Evolutionary conservation across 2,797 vertebrate species (phyloP), one percentile per base, ranked within the genome.

Genomic region (Syngnathus acus): DNA sequence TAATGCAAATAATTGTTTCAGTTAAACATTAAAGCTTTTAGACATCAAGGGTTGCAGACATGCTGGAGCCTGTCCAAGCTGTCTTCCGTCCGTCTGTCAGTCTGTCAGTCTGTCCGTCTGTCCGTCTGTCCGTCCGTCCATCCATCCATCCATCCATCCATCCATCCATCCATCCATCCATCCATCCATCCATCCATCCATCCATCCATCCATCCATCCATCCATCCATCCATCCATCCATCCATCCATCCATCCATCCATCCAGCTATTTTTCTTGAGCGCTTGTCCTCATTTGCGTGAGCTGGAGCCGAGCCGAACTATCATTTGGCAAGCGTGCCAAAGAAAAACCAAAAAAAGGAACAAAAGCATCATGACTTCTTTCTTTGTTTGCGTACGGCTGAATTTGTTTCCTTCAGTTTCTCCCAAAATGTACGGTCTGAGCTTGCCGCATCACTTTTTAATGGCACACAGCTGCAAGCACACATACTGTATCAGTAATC

Each of bases 401-500:
- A 76, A 67, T 84, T 78, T 72, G 69, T 74, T 47, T 39, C 65
- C 53, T 69, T 77, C 72, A 62, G 67, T 71, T 76, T 69, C 77
- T 82, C 59, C 37, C 72, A 78, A 72, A 83, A 84, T 79, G 78
- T 76, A 82, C 69, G 74, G 78, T 75, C 77, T 78, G 73, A 86
- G 81, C 76, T 78, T 70, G 70, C 82, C 84, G 80, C 87, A 84
- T 88, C 86, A 89, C 86, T 82, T 90, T 89, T 86, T 89, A 87
- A 89, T 83, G 76, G 75, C 64, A 71, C 80, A 75, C 84, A 87
- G 88, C 89, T 89, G 86, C 81, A 71, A 69, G 73, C 73, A 67
- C 76, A 77, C 75, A 73, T 73, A 32, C 32, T 32, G 32, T 32
- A 79, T 68, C 74, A 72, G 84, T 89, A 89, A 91, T 89, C 87